Evolutionary conservation across 2,888 invertebrate genomes (phyloP).

Genomic region (Temnothorax ravouxi): DNA sequence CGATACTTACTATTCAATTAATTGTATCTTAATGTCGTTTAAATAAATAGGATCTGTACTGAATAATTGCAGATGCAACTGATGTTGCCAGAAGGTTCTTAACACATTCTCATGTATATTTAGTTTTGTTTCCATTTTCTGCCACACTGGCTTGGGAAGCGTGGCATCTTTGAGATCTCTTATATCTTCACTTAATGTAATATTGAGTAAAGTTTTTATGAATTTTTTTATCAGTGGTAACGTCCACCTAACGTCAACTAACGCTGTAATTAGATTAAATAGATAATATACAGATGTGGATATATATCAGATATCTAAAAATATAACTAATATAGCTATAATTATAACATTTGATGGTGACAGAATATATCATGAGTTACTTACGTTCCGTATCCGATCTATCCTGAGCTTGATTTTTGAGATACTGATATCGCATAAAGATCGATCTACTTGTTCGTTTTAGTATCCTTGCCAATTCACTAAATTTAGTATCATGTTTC

Average conservation of each 20-base stretch:
- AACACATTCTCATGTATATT: conserved; percentile 68
- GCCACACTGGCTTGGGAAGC: conserved; percentile 80
- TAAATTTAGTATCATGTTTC: conserved; percentile 59
- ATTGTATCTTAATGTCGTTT: conserved; percentile 79
- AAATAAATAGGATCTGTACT: conserved; percentile 75
- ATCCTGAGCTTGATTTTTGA: conserved; percentile 56
- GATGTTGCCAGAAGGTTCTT: conserved; percentile 77
- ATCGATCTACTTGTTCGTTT: conserved; percentile 75
- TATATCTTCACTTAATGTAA: conserved; percentile 75
- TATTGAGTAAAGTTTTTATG: conserved; percentile 73
- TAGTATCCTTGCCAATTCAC: conserved; percentile 74
- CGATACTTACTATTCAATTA: conserved; percentile 81
- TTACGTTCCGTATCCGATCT: neutral
- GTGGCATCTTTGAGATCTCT: conserved; percentile 78
- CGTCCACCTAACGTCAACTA: conserved; percentile 71
- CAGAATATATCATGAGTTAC: conserved; percentile 2
- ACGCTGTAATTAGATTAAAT: conserved; percentile 45
- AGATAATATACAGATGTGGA: neutral
- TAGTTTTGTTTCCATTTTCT: conserved; percentile 75
- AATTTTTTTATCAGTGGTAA: conserved; percentile 71
- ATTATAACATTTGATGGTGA: neutral
- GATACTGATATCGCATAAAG: conserved; percentile 67
- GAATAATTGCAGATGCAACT: conserved; percentile 82
- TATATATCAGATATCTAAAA: neutral
- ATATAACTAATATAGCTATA: neutral